phyloP scores from a whole-genome alignment of 2,797 vertebrate genomes.

The Ibycter americanus region DNA sequence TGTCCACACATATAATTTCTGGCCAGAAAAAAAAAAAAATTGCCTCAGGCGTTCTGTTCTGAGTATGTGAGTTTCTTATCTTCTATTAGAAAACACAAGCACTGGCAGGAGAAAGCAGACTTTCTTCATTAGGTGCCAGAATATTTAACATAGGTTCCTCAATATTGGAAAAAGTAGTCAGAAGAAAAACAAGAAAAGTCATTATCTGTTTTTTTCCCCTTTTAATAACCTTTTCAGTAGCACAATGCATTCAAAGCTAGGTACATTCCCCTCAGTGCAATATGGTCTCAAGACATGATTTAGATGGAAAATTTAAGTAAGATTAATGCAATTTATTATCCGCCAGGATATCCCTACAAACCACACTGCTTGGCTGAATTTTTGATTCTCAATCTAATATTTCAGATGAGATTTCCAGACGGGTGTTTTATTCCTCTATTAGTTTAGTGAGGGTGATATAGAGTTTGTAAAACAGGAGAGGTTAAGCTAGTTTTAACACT shows the following conservation, averaged over 20 bases:
- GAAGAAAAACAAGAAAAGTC: slow-evolving; percentile 62
- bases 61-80: slow-evolving; percentile 42
- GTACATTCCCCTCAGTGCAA: slow-evolving; percentile 73
- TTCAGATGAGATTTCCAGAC: slow-evolving; percentile 97
- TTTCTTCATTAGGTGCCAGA: slow-evolving; percentile 56
- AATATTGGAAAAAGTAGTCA: slow-evolving; percentile 61
- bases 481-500: slow-evolving; percentile 83
- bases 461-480: slow-evolving; percentile 86
- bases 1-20: slow-evolving; percentile 13
- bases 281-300: slow-evolving; percentile 78
- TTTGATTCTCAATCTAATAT: slow-evolving; percentile 83
- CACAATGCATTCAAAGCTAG: slow-evolving; percentile 77
- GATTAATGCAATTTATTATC: slow-evolving; percentile 95
- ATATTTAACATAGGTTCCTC: slow-evolving; percentile 59
- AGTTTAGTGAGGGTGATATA: slow-evolving; percentile 91
- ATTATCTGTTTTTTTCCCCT: slow-evolving; percentile 37
- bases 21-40: slow-evolving; percentile 11
- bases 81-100: slow-evolving; percentile 20
- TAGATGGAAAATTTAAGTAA: slow-evolving; percentile 89
- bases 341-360: slow-evolving; percentile 97
- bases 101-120: not conserved
- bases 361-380: slow-evolving; percentile 84
- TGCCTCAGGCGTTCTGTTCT: not conserved
- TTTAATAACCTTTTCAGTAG: slow-evolving; percentile 83
- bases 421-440: slow-evolving; percentile 90